Conservation (phyloP, 2,797 vertebrate species). For the Gallinago solitaria region DNA sequence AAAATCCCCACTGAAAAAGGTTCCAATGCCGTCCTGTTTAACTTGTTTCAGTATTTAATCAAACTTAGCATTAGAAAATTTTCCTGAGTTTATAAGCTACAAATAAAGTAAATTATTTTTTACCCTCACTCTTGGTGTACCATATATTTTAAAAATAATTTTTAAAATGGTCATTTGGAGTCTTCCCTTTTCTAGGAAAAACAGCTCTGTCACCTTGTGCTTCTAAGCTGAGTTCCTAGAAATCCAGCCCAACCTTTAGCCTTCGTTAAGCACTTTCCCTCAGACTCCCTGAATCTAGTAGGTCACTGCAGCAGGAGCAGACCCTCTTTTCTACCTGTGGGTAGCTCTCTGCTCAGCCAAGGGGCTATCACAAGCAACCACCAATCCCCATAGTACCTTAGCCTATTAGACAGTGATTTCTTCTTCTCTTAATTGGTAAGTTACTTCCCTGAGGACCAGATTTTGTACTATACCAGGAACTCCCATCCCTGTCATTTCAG, state of each 20-base stretch:
- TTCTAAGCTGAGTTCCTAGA: neutral
- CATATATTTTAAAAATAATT: neutral
- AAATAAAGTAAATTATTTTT: neutral
- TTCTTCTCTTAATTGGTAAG: neutral
- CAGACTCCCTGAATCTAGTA: neutral
- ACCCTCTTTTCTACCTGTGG: neutral
- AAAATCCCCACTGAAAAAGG: neutral
- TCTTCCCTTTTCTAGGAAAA: neutral
- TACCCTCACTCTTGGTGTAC: neutral
- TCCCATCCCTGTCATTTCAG: neutral
- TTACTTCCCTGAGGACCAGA: neutral
- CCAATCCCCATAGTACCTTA: accelerated
- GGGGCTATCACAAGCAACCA: neutral
- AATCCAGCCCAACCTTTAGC: neutral
- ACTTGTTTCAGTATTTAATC: neutral
- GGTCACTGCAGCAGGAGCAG: neutral
- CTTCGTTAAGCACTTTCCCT: neutral
- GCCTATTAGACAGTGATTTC: neutral
- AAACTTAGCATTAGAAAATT: neutral
- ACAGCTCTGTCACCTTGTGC: neutral
- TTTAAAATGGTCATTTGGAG: neutral
- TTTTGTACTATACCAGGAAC: neutral
- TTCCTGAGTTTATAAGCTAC: neutral
- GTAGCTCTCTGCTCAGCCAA: neutral
- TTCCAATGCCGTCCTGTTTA: neutral